Conservation (phyloP, 2,113 vertebrate genomes). For the Edolisoma coerulescens region DNA sequence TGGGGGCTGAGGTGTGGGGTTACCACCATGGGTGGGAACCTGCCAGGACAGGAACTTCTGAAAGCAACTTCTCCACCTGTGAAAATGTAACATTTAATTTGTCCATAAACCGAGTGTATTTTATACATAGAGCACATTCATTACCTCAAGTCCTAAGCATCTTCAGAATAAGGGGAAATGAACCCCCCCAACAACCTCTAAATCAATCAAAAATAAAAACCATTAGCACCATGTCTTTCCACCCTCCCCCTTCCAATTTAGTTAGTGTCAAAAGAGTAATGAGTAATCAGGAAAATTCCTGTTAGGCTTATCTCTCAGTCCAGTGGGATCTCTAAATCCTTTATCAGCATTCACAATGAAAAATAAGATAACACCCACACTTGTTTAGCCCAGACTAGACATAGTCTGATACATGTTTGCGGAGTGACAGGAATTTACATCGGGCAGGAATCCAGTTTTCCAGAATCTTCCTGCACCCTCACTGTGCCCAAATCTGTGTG, state of each 20-base stretch:
- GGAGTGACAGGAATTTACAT: background rate
- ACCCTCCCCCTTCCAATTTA: constrained; percentile 17
- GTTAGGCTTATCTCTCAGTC: constrained; percentile 24
- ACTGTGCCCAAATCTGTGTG: background rate
- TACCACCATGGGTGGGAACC: background rate
- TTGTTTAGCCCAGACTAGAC: background rate
- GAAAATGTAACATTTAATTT: background rate
- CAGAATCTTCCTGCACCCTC: background rate
- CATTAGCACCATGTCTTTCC: background rate
- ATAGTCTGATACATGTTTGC: background rate
- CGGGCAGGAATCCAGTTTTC: background rate
- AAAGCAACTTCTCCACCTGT: background rate
- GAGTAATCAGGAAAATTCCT: constrained; percentile 32
- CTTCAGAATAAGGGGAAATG: background rate
- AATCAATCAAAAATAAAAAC: background rate
- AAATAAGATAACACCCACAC: background rate
- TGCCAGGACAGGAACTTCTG: background rate
- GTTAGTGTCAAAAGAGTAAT: constrained; percentile 35
- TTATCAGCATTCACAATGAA: constrained; percentile 19
- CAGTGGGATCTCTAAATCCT: constrained; percentile 31
- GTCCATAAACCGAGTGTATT: background rate
- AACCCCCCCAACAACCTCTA: background rate
- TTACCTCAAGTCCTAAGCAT: background rate
- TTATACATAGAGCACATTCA: background rate
- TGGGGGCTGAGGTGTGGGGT: background rate